Evolutionary conservation across 2,797 vertebrate species (phyloP), one percentile per base, ranked within the genome.

Genomic region (Apogon hyalosoma): DNA sequence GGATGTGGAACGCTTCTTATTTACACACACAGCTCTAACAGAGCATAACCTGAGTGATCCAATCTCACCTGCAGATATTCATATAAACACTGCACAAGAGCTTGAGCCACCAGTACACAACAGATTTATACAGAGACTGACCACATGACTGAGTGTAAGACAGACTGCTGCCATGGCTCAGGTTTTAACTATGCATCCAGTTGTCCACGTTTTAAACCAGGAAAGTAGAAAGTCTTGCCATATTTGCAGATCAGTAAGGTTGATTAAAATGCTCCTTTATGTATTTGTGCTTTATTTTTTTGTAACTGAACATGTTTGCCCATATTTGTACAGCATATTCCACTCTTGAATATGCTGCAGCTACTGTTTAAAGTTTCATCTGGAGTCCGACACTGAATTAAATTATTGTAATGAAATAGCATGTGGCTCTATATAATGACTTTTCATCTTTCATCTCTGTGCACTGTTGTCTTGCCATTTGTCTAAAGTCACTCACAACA

Each of bases 1-100:
- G 63, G 77, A 86, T 75, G 82, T 79, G 85, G 79, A 86, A 81
- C 28, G 13, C 28, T 6, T 65, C 52, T 65, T 86, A 80, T 88
- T 89, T 79, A 87, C 83, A 73, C 68, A 80, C 14, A 60, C 66
- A 79, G 53, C 58, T 76, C 51, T 81, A 60, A 73, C 58, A 52
- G 72, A 77, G 45, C 73, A n/a, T 69, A 77, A 77, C 79, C 73
- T 59, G 38, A 18, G 45, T 14, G 75, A 77, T 72, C 49, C 43
- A 53, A 79, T 73, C 77, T 79, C 62, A 78, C 78, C 76, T 73
- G 63, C 56, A 6, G 13, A 36, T 59, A 39, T 48, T 21, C 63
- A 58, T 54, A 28, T 28, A 28, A 28, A 54, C 33, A 28, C 19
- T 19, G 12, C 38, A 56, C 28, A 33, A 0, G 9, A 49, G 40